Percentiles rank a stretch among this genome's conserved stretches.
These are phyloP conservation scores for Lontra canadensis DNA, from an alignment of 2,113 vertebrate genomes.

Conservation along the genomic window DNA sequence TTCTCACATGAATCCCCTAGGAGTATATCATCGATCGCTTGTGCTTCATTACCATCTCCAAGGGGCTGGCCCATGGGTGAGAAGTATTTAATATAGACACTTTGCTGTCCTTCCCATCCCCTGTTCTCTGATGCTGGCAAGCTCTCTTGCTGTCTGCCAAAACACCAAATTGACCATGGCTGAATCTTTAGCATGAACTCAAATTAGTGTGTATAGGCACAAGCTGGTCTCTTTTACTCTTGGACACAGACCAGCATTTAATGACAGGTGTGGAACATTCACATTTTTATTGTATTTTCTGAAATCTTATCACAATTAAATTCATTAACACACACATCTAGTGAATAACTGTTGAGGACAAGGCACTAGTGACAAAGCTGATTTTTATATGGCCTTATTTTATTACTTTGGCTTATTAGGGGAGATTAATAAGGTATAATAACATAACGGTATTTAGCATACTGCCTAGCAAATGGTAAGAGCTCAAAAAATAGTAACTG, in stretches of 20 bases:
- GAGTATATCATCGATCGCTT: neutral
- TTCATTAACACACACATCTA: neutral
- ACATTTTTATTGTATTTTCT: neutral
- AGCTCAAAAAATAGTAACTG: neutral
- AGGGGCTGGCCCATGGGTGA: neutral
- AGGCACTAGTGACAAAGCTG: neutral
- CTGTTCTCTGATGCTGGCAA: neutral
- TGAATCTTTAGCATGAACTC: neutral
- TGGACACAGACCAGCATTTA: neutral
- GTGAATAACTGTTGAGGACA: neutral
- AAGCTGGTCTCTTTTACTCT: neutral
- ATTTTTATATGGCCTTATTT: neutral
- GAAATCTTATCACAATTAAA: constrained; percentile 1
- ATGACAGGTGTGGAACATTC: neutral
- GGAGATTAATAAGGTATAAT: neutral
- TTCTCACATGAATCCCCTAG: neutral
- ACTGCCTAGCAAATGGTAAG: neutral
- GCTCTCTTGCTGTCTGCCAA: neutral
- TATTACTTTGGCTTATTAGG: neutral
- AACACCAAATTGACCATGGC: neutral
- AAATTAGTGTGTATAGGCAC: neutral
- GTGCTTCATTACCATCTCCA: neutral
- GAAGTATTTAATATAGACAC: neutral
- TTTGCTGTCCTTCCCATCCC: neutral
- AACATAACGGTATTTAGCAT: neutral